Percentiles rank a stretch among this genome's conserved stretches.
phyloP scores from a whole-genome alignment of 2,888 invertebrate genomes.

The Keiferia lycopersicella region DNA sequence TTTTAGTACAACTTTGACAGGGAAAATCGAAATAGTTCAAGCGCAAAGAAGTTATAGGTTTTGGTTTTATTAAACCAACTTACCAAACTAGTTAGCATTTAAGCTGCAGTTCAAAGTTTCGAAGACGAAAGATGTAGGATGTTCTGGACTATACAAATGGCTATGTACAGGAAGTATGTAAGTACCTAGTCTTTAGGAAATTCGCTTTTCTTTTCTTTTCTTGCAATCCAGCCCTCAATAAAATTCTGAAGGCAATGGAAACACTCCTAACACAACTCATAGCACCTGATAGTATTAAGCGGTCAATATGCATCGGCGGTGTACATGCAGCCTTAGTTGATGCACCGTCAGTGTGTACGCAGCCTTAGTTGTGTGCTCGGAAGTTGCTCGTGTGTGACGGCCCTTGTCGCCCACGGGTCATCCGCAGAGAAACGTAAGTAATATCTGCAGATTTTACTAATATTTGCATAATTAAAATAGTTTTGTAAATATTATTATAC shows the following conservation, averaged over 20 bases:
- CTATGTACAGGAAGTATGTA: too few species aligned
- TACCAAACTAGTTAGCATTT: too few species aligned
- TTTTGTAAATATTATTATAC: background rate
- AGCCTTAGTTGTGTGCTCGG: conserved; percentile 45
- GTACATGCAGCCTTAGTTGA: conserved; percentile 32
- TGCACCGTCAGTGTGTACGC: background rate
- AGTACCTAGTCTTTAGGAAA: too few species aligned
- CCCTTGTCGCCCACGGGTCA: conserved; percentile 50
- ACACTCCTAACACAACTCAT: conserved; percentile 50
- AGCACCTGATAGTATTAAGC: conserved; percentile 67
- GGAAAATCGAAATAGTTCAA: too few species aligned
- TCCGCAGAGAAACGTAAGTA: conserved; percentile 48
- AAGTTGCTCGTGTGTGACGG: conserved; percentile 47
- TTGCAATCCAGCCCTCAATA: background rate
- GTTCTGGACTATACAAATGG: too few species aligned
- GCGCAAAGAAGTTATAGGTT: too few species aligned
- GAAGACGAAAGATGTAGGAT: too few species aligned
- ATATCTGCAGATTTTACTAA: conserved; percentile 30
- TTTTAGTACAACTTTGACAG: too few species aligned
- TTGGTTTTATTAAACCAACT: too few species aligned
- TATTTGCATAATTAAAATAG: conserved; percentile 7
- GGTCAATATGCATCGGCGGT: conserved; percentile 69
- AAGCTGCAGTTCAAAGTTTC: too few species aligned
- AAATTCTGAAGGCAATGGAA: background rate
- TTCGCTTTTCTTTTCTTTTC: too few species aligned